A percentile compares a stretch with the other conserved stretches of the same genome.
Evolutionary conservation across 2,113 vertebrate species (phyloP).

Genomic region (Calonectris borealis): DNA sequence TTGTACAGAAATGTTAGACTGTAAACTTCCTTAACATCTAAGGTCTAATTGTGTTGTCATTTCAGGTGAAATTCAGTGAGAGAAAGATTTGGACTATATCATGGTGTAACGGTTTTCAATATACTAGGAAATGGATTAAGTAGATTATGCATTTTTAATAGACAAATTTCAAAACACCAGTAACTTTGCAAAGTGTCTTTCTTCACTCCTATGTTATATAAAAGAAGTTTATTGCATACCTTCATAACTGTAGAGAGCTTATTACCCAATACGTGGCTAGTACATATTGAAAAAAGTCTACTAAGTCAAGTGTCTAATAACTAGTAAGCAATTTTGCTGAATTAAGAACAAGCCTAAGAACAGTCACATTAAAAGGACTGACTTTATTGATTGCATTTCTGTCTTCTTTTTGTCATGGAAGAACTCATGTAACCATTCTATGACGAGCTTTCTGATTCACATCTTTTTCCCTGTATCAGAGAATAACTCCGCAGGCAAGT

Average conservation of each 20-base stretch:
- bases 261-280: not conserved
- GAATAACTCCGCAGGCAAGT: not conserved
- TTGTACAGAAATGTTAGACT: not conserved
- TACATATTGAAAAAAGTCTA: not conserved
- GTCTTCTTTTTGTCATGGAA: not conserved
- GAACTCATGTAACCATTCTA: not conserved
- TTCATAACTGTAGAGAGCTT: not conserved
- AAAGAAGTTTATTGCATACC: not conserved
- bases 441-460: not conserved
- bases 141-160: not conserved
- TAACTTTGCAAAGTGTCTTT: not conserved
- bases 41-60: not conserved
- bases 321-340: not conserved
- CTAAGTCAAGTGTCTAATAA: not conserved
- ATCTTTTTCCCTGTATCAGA: not conserved
- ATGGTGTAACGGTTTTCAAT: not conserved
- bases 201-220: not conserved
- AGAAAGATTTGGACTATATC: not conserved
- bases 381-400: not conserved
- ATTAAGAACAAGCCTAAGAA: not conserved
- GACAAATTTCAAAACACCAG: not conserved
- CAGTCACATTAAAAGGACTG: not conserved
- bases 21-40: not conserved
- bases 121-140: not conserved
- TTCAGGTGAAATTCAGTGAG: not conserved